Base-by-base conservation (phyloP, 1,140 invertebrate genomes). In the Pissodes strobi region DNA sequence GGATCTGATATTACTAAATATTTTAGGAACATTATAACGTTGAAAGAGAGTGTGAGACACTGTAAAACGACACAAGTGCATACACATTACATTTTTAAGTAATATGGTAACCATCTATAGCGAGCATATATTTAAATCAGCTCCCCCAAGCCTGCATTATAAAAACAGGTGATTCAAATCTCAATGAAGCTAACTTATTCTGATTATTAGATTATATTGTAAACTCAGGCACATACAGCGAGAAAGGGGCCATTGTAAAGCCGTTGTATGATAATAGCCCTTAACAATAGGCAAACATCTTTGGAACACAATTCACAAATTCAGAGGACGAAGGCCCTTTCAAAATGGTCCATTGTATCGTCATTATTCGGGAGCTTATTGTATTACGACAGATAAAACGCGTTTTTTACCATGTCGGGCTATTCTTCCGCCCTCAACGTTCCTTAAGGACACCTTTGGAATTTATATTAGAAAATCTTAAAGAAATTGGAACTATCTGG, bases 251-350 rank as follows among this genome's bases (percentile, higher is more conserved):
- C 45, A 45, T 63, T 59, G 60, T 43, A 48, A 30, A 21, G 59
- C 48, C 15, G 51, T 59, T 67, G 66, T 64, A 64, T 64, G 66
- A 67, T 67, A 67, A 67, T 67, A 67, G 61, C 38, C 30, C 30
- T 21, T 53, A 61, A 67, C 66, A 67, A 67, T 67, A 15, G 52
- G 21, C 51, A 46, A 37, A 63, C 59, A 63, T 67, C 66, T 61
- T 49, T 58, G 25, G 52, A 58, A 63, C 45, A 64, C 66, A 67
- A 64, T 67, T 64, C 61, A 67, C 53, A 49, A 64, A 62, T 62
- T 41, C 58, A 52, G 45, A 61, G 15, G 49, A 51, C 52, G 15
- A 10, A 45, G 55, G 39, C 55, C 55, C 37, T 58, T 58, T 58
- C 55, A 58, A n/a, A n/a, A 58, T 34, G 58, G 17, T 8, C 43